Evolutionary conservation across 2,888 invertebrate species (phyloP).

Genomic region (Petrolisthes cinctipes): DNA sequence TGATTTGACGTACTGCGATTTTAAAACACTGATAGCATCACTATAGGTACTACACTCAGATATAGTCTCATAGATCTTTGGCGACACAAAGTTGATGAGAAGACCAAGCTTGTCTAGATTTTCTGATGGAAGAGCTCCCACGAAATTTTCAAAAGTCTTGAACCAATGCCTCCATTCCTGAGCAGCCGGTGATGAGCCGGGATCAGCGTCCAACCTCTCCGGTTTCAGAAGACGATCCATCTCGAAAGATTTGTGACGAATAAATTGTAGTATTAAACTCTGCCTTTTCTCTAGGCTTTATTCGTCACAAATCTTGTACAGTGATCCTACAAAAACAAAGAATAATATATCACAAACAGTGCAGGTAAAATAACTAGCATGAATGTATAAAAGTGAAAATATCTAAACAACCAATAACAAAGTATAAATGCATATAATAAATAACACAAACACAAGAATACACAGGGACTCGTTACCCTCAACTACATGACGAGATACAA

Average conservation of each 20-base stretch:
- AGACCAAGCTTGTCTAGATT: constrained; percentile 21
- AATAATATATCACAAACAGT: too few relatives aligned
- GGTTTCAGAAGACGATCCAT: background rate
- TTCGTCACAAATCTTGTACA: too few relatives aligned
- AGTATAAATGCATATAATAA: too few relatives aligned
- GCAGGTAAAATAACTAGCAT: too few relatives aligned
- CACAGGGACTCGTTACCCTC: too few relatives aligned
- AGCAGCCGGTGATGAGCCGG: constrained; percentile 2
- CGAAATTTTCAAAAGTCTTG: constrained; percentile 23
- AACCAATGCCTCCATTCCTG: constrained; percentile 24
- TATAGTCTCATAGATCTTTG: constrained; percentile 24
- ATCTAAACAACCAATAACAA: too few relatives aligned
- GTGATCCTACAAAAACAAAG: too few relatives aligned
- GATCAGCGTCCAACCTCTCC: constrained; percentile 1
- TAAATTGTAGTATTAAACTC: constrained; percentile 11
- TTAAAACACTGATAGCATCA: background rate
- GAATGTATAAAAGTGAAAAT: too few relatives aligned
- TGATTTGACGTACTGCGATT: background rate
- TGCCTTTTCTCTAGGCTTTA: too few relatives aligned
- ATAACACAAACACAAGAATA: too few relatives aligned
- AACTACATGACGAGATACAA: too few relatives aligned
- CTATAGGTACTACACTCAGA: background rate
- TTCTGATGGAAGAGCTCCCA: background rate
- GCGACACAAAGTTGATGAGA: constrained; percentile 28
- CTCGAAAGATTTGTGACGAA: background rate